These are phyloP conservation scores for Odontamblyopus rebecca DNA, from an alignment of 2,797 vertebrate genomes.

Conservation along the genomic window DNA sequence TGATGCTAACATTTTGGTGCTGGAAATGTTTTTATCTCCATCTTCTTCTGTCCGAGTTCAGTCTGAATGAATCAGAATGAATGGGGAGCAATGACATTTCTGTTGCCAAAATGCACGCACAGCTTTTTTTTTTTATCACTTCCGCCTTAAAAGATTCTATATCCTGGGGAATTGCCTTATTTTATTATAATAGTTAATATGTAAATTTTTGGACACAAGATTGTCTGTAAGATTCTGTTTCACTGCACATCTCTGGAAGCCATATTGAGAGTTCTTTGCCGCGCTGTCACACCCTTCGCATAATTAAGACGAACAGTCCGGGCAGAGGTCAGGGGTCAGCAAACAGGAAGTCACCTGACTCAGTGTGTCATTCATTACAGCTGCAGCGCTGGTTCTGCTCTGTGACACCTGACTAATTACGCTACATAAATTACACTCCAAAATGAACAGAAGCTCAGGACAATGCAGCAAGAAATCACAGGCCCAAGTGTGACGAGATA, in stretches of 20 bases:
- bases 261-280: conserved; percentile 1
- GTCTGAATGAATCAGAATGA: too few species aligned
- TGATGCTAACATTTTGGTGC: too few species aligned
- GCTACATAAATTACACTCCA: conserved; percentile 49
- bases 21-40: too few species aligned
- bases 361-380: conserved; percentile 32
- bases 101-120: too few species aligned
- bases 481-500: too few species aligned
- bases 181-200: neutral
- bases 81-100: too few species aligned
- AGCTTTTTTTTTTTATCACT: too few species aligned
- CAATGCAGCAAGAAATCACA: neutral
- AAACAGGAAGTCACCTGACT: conserved; percentile 47
- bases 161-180: neutral
- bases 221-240: neutral
- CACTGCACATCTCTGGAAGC: neutral
- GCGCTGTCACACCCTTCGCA: conserved; percentile 2
- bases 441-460: neutral
- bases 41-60: too few species aligned
- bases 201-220: neutral
- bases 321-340: conserved; percentile 38
- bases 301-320: conserved; percentile 31
- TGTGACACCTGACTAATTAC: conserved; percentile 63
- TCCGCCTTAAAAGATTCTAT: too few species aligned
- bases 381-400: conserved; percentile 55